Conservation (phyloP, 23 tunicate genomes). For the Corella eumyota region DNA sequence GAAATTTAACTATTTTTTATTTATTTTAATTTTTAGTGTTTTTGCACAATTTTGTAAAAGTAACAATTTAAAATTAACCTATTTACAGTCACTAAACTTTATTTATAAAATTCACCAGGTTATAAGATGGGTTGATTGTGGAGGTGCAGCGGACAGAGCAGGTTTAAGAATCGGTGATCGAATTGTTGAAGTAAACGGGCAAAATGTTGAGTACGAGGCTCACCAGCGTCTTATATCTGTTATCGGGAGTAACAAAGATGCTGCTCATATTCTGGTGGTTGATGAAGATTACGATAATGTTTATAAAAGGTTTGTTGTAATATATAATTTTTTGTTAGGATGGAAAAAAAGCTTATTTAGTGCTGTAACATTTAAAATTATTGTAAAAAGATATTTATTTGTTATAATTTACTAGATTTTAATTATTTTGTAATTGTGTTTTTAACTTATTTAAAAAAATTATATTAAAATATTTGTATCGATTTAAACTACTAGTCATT, state of each 20-base stretch:
- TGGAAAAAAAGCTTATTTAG: not conserved
- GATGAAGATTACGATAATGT: slow-evolving; percentile 96
- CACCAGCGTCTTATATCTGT: slow-evolving; percentile 65
- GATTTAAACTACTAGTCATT: too few relatives aligned
- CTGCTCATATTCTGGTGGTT: slow-evolving; percentile 79
- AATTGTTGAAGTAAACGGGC: slow-evolving; percentile 94
- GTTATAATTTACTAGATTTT: not conserved
- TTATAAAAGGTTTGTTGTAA: slow-evolving; percentile 41
- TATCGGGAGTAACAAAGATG: slow-evolving; percentile 23
- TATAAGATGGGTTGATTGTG: slow-evolving; percentile 98
- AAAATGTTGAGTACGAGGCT: slow-evolving; percentile 86
- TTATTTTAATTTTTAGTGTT: too few relatives aligned
- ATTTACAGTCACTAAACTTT: not conserved
- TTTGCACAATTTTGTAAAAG: too few relatives aligned
- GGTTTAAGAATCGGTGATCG: slow-evolving; percentile 97
- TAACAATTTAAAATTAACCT: not conserved
- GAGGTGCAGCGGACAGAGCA: slow-evolving; percentile 98
- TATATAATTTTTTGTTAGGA: not conserved
- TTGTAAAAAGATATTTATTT: not conserved
- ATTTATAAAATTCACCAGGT: too few relatives aligned
- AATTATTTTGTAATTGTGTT: not conserved
- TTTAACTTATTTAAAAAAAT: too few relatives aligned
- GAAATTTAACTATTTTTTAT: not conserved
- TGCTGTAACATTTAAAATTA: not conserved
- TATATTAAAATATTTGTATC: too few relatives aligned